These are phyloP conservation scores for Tipula lateralis DNA, from an alignment of 2,888 invertebrate species.

Conservation along the genomic window DNA sequence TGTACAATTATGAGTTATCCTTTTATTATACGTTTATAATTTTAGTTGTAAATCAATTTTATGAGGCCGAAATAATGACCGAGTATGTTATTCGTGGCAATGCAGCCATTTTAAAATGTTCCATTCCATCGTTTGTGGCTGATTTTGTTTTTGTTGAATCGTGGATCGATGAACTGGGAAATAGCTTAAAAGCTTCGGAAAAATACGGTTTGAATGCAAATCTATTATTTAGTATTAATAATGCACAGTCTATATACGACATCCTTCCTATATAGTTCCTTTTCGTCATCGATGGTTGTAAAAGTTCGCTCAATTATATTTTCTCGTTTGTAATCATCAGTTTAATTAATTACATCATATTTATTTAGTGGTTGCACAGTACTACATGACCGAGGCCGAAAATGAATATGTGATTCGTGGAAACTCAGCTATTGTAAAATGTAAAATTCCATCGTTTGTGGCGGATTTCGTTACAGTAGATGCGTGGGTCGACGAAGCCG, in stretches of 20 bases:
- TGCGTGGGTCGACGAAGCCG: conserved; percentile 77
- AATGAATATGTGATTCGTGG: conserved; percentile 91
- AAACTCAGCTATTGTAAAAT: conserved; percentile 86
- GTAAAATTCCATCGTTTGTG: conserved; percentile 91
- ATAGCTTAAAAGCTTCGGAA: conserved; percentile 49
- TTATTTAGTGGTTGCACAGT: conserved; percentile 74
- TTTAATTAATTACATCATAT: conserved; percentile 30
- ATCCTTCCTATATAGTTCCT: conserved; percentile 29
- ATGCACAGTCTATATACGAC: neutral
- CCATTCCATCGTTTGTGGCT: conserved; percentile 68
- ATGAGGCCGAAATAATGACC: conserved; percentile 66
- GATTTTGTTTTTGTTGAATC: conserved; percentile 67
- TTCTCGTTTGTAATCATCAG: neutral
- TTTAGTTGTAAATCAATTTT: conserved; percentile 66
- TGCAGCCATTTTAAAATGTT: conserved; percentile 67
- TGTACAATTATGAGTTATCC: neutral
- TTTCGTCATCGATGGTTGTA: conserved; percentile 27
- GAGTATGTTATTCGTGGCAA: conserved; percentile 71
- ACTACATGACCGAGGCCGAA: conserved; percentile 85
- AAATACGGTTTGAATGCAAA: conserved; percentile 51
- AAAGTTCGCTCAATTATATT: neutral
- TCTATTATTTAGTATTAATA: neutral
- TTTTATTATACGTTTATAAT: neutral
- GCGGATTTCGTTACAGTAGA: conserved; percentile 86
- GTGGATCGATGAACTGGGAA: conserved; percentile 64